Evolutionary conservation across 2,113 vertebrate species (phyloP).

Genomic region (Phoxinus phoxinus): DNA sequence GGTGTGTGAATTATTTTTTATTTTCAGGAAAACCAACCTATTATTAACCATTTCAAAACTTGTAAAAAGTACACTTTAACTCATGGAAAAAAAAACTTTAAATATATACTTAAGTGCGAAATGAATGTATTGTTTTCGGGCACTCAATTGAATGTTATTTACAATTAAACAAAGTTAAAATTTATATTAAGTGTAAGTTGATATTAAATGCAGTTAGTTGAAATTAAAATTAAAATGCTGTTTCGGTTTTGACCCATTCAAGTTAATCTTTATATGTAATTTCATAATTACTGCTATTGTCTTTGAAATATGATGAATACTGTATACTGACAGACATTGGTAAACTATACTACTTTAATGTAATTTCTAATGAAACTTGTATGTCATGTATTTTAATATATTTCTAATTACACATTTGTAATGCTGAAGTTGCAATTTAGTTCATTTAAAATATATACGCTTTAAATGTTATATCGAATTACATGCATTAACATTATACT

Average conservation of each 20-base stretch:
- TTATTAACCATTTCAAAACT: background rate
- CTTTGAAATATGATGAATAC: background rate
- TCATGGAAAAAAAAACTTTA: too few species aligned
- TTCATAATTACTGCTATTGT: background rate
- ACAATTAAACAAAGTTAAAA: background rate
- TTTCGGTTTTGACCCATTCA: background rate
- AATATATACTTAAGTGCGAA: background rate
- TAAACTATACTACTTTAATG: background rate
- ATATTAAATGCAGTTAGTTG: background rate
- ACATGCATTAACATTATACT: background rate
- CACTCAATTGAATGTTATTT: background rate
- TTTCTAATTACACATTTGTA: background rate
- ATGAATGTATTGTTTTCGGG: background rate
- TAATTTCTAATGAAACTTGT: background rate
- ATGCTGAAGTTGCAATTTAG: background rate
- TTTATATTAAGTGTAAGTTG: too few species aligned
- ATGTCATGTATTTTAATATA: background rate
- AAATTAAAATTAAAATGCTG: background rate
- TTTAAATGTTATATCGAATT: background rate
- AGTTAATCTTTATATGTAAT: background rate
- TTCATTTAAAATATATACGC: background rate
- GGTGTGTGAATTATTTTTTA: background rate
- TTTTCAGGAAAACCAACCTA: background rate
- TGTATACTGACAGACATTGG: background rate
- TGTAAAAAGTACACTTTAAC: background rate